A percentile compares a stretch with the other conserved stretches of the same genome.
Conservation (phyloP, 1,140 invertebrate genomes). For the Leptestheria dahalacensis region DNA sequence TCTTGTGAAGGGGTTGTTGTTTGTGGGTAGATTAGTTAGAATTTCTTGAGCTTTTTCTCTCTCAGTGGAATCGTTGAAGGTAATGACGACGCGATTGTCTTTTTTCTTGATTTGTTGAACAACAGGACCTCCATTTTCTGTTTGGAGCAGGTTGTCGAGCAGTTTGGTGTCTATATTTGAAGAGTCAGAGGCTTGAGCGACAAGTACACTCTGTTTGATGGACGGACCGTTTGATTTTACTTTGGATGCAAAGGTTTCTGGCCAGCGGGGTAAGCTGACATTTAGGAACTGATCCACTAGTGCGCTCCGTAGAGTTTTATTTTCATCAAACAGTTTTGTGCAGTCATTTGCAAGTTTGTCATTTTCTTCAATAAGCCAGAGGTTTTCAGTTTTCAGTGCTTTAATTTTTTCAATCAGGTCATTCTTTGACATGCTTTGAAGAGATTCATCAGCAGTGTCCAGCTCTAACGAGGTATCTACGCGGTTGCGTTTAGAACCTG, state of each 20-base stretch:
- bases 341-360: not conserved
- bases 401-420: not conserved
- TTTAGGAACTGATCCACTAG: not conserved
- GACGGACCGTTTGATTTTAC: not conserved
- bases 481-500: too few species aligned
- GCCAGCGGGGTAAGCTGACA: not conserved
- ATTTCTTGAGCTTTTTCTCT: not conserved
- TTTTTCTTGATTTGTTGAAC: not conserved
- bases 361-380: not conserved
- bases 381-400: not conserved
- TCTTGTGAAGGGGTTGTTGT: not conserved
- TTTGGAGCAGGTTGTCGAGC: not conserved
- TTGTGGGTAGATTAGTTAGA: too few species aligned
- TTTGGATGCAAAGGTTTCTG: not conserved
- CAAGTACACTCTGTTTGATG: not conserved
- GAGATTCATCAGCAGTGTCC: too few species aligned
- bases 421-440: too few species aligned
- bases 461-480: too few species aligned
- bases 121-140: not conserved
- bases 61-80: not conserved
- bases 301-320: not conserved
- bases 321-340: not conserved
- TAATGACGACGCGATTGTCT: not conserved
- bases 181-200: not conserved
- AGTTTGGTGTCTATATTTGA: not conserved